Evolutionary conservation across 2,113 vertebrate species (phyloP).

Genomic region (Gallinago jamesoni): DNA sequence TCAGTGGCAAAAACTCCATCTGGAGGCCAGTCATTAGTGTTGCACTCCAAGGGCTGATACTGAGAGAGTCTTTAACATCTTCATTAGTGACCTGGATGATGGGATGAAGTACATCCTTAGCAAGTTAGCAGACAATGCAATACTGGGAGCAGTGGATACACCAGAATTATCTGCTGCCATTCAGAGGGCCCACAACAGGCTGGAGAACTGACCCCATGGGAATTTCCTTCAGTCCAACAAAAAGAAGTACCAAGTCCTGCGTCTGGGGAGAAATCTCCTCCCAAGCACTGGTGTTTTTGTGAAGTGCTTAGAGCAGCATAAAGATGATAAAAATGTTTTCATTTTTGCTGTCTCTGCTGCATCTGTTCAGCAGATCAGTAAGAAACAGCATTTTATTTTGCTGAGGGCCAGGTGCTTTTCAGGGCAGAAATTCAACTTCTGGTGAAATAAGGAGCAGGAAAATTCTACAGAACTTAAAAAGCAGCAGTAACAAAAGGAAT

Average conservation of each 20-base stretch:
- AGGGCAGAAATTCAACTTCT: not conserved
- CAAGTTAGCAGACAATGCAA: not conserved
- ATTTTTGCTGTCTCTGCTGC: not conserved
- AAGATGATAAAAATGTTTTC: not conserved
- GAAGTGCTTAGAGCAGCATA: not conserved
- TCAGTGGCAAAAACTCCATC: not conserved
- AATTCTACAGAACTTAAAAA: not conserved
- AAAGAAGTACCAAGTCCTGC: not conserved
- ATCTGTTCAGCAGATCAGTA: not conserved
- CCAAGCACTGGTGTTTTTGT: not conserved
- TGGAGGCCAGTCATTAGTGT: no score
- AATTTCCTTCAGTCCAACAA: not conserved
- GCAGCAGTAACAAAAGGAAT: not conserved
- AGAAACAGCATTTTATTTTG: not conserved
- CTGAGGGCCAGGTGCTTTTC: not conserved
- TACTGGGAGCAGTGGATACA: not conserved
- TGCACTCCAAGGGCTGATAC: not conserved
- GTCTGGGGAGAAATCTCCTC: not conserved
- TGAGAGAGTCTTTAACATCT: not conserved
- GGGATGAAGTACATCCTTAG: not conserved
- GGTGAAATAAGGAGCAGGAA: not conserved
- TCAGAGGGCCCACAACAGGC: not conserved
- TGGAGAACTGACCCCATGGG: not conserved
- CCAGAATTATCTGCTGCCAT: not conserved
- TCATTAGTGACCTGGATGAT: not conserved